phyloP scores from a whole-genome alignment of 2,888 invertebrate genomes.

The Suillia variegata region DNA sequence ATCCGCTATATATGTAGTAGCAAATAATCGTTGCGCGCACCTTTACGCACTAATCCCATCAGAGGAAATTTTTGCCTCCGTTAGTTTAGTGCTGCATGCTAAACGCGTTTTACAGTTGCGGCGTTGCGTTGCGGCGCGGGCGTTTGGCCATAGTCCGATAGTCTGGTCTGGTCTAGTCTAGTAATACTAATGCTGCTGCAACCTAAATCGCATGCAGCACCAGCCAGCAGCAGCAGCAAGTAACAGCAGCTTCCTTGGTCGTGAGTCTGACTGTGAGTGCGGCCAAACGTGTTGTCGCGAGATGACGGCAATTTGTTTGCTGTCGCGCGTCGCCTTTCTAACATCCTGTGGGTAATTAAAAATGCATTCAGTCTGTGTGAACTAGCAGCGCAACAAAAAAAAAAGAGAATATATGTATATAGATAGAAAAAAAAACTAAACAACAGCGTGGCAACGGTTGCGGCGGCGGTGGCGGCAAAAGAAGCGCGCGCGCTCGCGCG shows the following conservation, averaged over 20 bases:
- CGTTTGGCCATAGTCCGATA: too few relatives aligned
- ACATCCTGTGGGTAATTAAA: constrained; percentile 53
- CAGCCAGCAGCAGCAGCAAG: neutral
- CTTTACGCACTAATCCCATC: constrained; percentile 49
- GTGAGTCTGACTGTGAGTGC: neutral
- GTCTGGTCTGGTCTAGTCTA: neutral
- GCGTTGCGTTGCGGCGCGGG: constrained; percentile 4
- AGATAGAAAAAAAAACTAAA: constrained; percentile 26
- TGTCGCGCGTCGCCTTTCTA: constrained; percentile 42
- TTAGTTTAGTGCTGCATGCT: neutral
- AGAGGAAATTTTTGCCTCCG: constrained; percentile 38
- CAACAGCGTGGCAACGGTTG: constrained; percentile 27
- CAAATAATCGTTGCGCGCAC: too few relatives aligned
- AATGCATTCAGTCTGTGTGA: constrained; percentile 37
- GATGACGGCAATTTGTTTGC: constrained; percentile 54
- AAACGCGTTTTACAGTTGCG: neutral
- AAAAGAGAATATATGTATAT: neutral
- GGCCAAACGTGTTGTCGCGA: constrained; percentile 33
- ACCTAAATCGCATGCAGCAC: neutral
- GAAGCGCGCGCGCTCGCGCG: constrained; percentile 32
- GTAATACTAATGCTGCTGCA: neutral
- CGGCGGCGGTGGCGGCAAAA: neutral
- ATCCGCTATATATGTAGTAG: too few relatives aligned
- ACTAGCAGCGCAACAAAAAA: constrained; percentile 16
- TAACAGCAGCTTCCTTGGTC: too few relatives aligned